Evolutionary conservation across 2,113 vertebrate species (phyloP), one percentile per base, ranked within the genome.

Genomic region (Halcyon malimbica): DNA sequence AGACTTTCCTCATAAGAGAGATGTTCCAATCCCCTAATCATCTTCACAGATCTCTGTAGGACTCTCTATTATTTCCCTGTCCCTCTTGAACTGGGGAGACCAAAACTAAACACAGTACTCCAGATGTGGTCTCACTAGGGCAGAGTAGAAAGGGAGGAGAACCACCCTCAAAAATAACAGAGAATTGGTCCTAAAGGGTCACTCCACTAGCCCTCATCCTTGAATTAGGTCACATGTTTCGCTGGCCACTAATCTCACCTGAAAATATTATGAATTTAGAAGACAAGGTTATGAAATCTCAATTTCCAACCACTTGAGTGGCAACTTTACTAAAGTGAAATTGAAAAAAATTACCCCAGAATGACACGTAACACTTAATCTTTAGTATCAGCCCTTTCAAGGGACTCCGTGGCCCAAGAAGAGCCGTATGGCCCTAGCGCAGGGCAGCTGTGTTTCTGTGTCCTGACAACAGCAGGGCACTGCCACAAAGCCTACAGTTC

Each of bases 401-500:
- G 50, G 19, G 62, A 62, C 16, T 26, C 19, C 4, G 8, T 16
- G 48, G 26, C 53, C 46, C n/a, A 50, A 33, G 10, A 37, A 50
- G 48, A 37, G 73, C 17, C 0, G 0, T 35, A 37, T 5, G 6
- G 24, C 15, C 35, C 35, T 33, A 14, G n/a, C 0, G 6, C 15
- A 5, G 2, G 11, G 29, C 28, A 94, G 62, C 20, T 1, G 0
- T 10, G 19, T 42, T 65, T 65, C 26, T 29, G 33, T 67, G 16
- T 51, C 65, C 39, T 29, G 18, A 53, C 11, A 68, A 64, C 29
- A 71, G 53, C 44, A 51, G 11, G 13, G 14, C 42, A 20, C 35
- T 57, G 50, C 56, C 56, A 82, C 57, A 57, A 73, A 68, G 16
- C 17, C 24, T 79, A 64, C 14, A 48, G 29, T 5, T 71, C 56